phyloP scores from a whole-genome alignment of 2,888 invertebrate genomes.

The Dastarcus helophoroides region DNA sequence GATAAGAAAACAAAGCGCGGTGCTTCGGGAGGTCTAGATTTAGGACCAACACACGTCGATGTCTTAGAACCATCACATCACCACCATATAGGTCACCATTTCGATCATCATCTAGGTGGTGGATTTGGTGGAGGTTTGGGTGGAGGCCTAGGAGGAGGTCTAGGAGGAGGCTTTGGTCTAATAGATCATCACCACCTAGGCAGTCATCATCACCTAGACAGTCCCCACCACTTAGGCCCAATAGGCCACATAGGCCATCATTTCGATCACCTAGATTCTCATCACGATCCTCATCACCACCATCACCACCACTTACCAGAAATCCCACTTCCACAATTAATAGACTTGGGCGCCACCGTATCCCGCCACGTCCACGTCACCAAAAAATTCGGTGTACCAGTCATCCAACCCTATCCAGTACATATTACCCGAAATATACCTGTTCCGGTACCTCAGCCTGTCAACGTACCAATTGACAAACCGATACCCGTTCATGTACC shows the following conservation, averaged over 20 bases:
- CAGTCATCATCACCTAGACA: neutral
- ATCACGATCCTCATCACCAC: too few relatives aligned
- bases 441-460: conserved; percentile 34
- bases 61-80: too few relatives aligned
- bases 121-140: conserved; percentile 13
- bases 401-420: conserved; percentile 43
- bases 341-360: conserved; percentile 25
- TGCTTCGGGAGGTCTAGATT: conserved; percentile 36
- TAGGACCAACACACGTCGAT: too few relatives aligned
- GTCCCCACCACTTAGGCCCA: neutral
- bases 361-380: conserved; percentile 35
- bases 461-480: conserved; percentile 40
- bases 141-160: conserved; percentile 9
- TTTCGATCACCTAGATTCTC: conserved; percentile 1
- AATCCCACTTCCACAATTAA: conserved; percentile 4
- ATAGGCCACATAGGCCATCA: neutral
- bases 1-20: conserved; percentile 38
- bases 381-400: conserved; percentile 39
- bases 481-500: conserved; percentile 38
- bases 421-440: conserved; percentile 41
- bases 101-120: conserved; percentile 19
- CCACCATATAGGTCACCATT: too few relatives aligned
- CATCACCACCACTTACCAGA: neutral
- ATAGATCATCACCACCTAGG: too few relatives aligned
- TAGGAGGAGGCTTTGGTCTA: conserved; percentile 11